These are phyloP conservation scores for Papilio machaon DNA, from an alignment of 1,140 invertebrate genomes.

Conservation along the genomic window DNA sequence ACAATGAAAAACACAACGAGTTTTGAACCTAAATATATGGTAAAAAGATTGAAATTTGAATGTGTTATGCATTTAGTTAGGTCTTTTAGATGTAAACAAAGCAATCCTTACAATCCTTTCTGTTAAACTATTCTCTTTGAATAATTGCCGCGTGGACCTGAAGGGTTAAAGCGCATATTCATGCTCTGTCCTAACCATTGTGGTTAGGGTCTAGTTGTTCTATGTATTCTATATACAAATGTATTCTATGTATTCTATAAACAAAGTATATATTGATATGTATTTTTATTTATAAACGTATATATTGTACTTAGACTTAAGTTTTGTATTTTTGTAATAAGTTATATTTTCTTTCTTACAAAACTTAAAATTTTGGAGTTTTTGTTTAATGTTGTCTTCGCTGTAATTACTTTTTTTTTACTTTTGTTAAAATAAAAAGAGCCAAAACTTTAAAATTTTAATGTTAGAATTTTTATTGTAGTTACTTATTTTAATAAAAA, in stretches of 20 bases:
- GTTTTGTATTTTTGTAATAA: conserved; percentile 40
- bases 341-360: conserved; percentile 11
- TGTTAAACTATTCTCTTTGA: conserved; percentile 82
- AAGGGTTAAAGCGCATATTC: conserved; percentile 80
- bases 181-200: conserved; percentile 74
- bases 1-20: conserved; percentile 1
- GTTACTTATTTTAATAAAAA: conserved; percentile 18
- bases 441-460: conserved; percentile 4
- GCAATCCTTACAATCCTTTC: conserved; percentile 79
- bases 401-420: conserved; percentile 21
- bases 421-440: conserved; percentile 13
- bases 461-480: not conserved
- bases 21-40: conserved; percentile 18
- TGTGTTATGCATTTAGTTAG: conserved; percentile 15
- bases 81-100: conserved; percentile 42
- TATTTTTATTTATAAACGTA: conserved; percentile 39
- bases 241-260: conserved; percentile 45
- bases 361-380: conserved; percentile 26
- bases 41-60: conserved; percentile 41
- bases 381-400: not conserved
- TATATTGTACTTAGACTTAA: conserved; percentile 56
- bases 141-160: conserved; percentile 81
- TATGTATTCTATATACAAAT: conserved; percentile 45
- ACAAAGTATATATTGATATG: conserved; percentile 44
- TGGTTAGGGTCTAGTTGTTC: conserved; percentile 66